Evolutionary conservation across 2,888 invertebrate species (phyloP), one percentile per base, ranked within the genome.

Genomic region (Apodemia mormo): DNA sequence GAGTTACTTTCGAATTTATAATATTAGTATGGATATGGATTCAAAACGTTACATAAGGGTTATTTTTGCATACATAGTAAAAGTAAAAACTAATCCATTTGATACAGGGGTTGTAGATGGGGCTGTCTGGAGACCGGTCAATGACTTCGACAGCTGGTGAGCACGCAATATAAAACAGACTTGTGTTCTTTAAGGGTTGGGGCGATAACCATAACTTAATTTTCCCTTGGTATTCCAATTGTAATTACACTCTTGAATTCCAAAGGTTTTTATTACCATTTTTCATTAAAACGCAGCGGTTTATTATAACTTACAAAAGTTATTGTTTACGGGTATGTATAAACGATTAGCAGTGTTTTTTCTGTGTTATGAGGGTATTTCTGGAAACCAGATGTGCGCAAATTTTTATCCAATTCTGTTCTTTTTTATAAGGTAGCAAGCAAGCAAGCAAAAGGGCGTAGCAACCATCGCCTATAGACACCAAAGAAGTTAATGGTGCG

Each of bases 111-210:
- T 81, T 83, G 76, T 73, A 74, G 45, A 81, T 82, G 82, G 88
- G 88, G 85, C 85, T 81, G 82, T 79, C 75, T 79, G 76, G 78
- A 74, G 71, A 73, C 74, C 79, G 86, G 86, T 85, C 86, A 75
- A 77, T 82, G 87, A 89, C 82, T 89, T 79, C 81, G 84, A 83
- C 89, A 90, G 89, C 86, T 90, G 90, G 78, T 73, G 65, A 33
- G 67, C 66, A 43, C 68, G 43, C 45, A 58, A 73, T 65, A 74
- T 61, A 69, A 66, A 69, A 61, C 69, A 68, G 68, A 68, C 71
- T 72, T 66, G 66, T 65, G 70, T 65, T 64, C 40, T 54, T 70
- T 58, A 73, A 71, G 65, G 67, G 54, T 61, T 67, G 65, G 71
- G 69, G 67, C 66, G 65, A 72, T 67, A 67, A 49, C 29, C 29